phyloP scores from a whole-genome alignment of 1,140 invertebrate genomes.

The Drosophila eugracilis region DNA sequence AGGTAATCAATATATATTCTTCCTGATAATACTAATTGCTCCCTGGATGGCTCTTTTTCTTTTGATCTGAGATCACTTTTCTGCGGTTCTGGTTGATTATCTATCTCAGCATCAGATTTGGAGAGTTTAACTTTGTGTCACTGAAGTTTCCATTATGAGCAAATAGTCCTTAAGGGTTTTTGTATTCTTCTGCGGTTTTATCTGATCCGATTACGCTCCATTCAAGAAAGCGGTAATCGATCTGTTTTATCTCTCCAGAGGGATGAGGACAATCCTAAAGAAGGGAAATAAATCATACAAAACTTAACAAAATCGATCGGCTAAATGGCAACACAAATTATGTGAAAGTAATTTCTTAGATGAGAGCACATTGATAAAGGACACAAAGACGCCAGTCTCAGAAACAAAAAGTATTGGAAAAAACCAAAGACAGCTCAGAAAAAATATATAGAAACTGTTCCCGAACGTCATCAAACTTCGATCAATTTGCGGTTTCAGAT shows the following conservation, averaged over 20 bases:
- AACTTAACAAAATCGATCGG: slow-evolving; percentile 33
- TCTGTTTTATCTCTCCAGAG: slow-evolving; percentile 44
- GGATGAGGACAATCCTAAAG: slow-evolving; percentile 38
- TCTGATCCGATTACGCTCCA: slow-evolving; percentile 47
- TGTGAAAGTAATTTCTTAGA: slow-evolving; percentile 79
- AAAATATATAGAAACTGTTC: slow-evolving; percentile 25
- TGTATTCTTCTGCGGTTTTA: slow-evolving; percentile 45
- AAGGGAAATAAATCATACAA: slow-evolving; percentile 67
- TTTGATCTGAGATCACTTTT: not conserved
- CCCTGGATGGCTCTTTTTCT: not conserved
- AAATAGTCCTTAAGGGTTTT: slow-evolving; percentile 38
- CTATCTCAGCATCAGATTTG: slow-evolving; percentile 22
- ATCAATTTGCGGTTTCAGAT: slow-evolving; percentile 76
- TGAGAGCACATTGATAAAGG: slow-evolving; percentile 75
- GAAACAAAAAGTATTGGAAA: slow-evolving; percentile 30
- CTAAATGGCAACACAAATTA: slow-evolving; percentile 61
- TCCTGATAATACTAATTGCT: not conserved
- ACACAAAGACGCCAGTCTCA: slow-evolving; percentile 19
- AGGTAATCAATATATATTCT: not conserved
- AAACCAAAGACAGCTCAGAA: slow-evolving; percentile 20
- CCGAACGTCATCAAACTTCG: slow-evolving; percentile 72
- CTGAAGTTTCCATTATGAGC: slow-evolving; percentile 21
- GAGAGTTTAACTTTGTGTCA: slow-evolving; percentile 40
- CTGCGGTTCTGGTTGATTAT: slow-evolving; percentile 13
- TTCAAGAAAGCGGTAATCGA: slow-evolving; percentile 59